phyloP scores from a whole-genome alignment of 2,888 invertebrate genomes.

The Nemapogon koenigi region DNA sequence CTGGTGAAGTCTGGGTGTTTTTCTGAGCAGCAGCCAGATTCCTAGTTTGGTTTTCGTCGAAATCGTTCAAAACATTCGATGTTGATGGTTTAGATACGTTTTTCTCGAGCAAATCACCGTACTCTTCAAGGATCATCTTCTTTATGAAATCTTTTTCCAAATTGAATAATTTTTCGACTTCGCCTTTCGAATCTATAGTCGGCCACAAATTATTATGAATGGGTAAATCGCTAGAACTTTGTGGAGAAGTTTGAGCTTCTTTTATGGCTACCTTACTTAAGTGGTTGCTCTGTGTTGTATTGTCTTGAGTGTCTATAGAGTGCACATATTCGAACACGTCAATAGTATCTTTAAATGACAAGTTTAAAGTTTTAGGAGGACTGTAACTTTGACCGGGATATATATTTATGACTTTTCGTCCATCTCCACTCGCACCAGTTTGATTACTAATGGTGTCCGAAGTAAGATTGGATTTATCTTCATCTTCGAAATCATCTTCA shows the following conservation, averaged over 20 bases:
- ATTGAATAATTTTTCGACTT: constrained; percentile 43
- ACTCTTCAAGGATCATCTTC: constrained; percentile 47
- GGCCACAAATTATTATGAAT: constrained; percentile 50
- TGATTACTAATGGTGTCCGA: neutral
- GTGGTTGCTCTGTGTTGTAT: constrained; percentile 44
- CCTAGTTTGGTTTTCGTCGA: constrained; percentile 20
- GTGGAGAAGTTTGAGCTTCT: constrained; percentile 54
- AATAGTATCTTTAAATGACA: constrained; percentile 45
- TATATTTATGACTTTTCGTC: too few relatives aligned
- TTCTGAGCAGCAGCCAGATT: constrained; percentile 38
- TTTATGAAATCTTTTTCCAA: constrained; percentile 54
- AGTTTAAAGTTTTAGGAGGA: constrained; percentile 27
- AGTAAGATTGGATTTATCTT: constrained; percentile 21
- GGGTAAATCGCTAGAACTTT: constrained; percentile 20
- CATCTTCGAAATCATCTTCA: constrained; percentile 54
- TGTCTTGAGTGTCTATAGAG: constrained; percentile 44
- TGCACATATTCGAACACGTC: constrained; percentile 53
- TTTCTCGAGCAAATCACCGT: constrained; percentile 43
- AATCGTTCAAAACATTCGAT: constrained; percentile 24
- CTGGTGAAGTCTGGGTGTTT: constrained; percentile 55
- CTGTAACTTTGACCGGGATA: constrained; percentile 13
- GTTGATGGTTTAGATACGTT: constrained; percentile 42
- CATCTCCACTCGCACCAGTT: neutral
- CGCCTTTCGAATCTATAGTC: constrained; percentile 35
- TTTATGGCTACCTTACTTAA: constrained; percentile 37